A percentile compares a stretch with the other conserved stretches of the same genome.
phyloP scores from a whole-genome alignment of 2,113 vertebrate genomes.

The Myrmophylax atrothorax region DNA sequence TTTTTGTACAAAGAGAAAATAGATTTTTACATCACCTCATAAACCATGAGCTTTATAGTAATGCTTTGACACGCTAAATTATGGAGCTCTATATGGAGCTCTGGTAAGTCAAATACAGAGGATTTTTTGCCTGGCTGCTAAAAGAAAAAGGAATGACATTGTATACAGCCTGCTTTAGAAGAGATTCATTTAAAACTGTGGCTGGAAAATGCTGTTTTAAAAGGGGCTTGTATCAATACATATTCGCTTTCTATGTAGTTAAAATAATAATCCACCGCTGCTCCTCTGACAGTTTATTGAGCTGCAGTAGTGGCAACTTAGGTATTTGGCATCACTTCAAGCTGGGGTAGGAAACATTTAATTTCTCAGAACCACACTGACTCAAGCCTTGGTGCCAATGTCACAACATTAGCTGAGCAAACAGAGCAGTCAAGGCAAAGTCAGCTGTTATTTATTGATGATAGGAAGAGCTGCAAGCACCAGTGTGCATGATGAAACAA shows the following conservation, averaged over 20 bases:
- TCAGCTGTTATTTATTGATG: neutral
- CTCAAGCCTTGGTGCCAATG: neutral
- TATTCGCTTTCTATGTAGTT: neutral
- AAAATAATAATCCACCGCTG: neutral
- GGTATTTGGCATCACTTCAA: slow-evolving; percentile 7
- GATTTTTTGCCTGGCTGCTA: neutral
- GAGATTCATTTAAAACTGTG: neutral
- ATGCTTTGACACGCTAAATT: neutral
- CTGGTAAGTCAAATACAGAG: neutral
- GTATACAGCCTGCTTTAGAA: neutral
- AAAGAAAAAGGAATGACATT: neutral
- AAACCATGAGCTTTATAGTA: neutral
- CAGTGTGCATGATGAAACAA: neutral
- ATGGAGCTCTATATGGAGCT: neutral
- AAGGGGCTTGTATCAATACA: neutral
- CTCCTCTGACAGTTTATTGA: neutral
- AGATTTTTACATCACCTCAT: neutral
- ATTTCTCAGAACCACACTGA: slow-evolving; percentile 9
- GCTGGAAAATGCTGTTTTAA: neutral
- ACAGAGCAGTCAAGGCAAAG: neutral
- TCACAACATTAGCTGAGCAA: neutral
- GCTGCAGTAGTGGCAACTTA: neutral
- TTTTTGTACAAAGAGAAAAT: neutral
- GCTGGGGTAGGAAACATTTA: slow-evolving; percentile 20
- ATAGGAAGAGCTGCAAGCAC: neutral